Percentiles rank a stretch among this genome's conserved stretches.
These are phyloP conservation scores for Dreissena polymorpha DNA, from an alignment of 1,140 invertebrate species.

Conservation along the genomic window DNA sequence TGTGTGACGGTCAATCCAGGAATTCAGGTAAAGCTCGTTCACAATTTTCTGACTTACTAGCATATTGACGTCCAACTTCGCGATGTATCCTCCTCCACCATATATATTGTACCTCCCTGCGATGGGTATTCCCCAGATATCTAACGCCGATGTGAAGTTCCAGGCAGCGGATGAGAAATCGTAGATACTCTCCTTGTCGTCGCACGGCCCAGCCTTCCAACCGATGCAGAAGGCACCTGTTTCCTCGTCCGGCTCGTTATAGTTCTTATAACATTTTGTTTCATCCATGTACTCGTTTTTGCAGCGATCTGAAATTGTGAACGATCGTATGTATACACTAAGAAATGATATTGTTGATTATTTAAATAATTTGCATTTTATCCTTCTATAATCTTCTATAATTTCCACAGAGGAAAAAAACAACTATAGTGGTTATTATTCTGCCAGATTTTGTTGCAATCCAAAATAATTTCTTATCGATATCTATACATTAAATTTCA, in stretches of 20 bases:
- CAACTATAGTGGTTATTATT: no score
- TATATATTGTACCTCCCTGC: constrained; percentile 64
- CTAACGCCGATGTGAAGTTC: constrained; percentile 60
- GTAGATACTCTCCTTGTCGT: constrained; percentile 41
- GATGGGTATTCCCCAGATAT: constrained; percentile 66
- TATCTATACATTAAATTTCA: no score
- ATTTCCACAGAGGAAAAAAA: no score
- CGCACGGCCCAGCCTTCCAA: constrained; percentile 59
- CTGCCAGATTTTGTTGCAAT: no score
- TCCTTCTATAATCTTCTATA: no score
- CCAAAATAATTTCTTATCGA: no score
- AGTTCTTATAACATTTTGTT: constrained; percentile 44
- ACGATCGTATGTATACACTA: neutral
- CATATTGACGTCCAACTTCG: constrained; percentile 66
- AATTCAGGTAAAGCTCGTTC: constrained; percentile 71
- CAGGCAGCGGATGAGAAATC: constrained; percentile 62
- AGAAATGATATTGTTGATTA: no score
- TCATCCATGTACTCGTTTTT: constrained; percentile 42
- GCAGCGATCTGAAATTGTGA: constrained; percentile 35
- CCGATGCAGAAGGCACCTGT: constrained; percentile 59
- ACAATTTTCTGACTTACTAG: constrained; percentile 66
- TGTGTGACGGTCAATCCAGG: constrained; percentile 82
- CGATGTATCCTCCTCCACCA: constrained; percentile 68
- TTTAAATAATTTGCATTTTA: no score
- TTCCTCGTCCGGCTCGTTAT: constrained; percentile 58